A percentile compares a stretch with the other conserved stretches of the same genome.
Evolutionary conservation across 2,113 vertebrate species (phyloP).

Genomic region (Cichladusa arquata): DNA sequence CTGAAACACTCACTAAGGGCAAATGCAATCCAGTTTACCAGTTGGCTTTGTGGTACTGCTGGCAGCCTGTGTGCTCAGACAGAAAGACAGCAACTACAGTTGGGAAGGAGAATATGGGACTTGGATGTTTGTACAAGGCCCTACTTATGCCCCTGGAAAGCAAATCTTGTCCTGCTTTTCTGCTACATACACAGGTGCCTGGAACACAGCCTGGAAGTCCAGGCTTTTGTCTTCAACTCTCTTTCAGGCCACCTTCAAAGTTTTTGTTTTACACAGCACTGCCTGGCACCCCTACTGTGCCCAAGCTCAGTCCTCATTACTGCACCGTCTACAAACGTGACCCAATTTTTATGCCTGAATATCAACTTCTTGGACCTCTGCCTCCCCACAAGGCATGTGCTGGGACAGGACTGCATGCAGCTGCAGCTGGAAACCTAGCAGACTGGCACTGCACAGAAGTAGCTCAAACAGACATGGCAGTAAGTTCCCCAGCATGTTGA

Average conservation of each 20-base stretch:
- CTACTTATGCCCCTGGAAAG: not conserved
- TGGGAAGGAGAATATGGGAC: not conserved
- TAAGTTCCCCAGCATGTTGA: not conserved
- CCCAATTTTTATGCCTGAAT: constrained; percentile 29
- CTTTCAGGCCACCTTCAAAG: constrained; percentile 25
- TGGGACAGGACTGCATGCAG: not conserved
- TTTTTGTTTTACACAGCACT: constrained; percentile 24
- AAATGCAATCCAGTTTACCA: not conserved
- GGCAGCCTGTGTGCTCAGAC: not conserved
- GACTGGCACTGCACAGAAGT: not conserved
- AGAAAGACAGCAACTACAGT: not conserved
- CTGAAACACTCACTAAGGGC: not conserved
- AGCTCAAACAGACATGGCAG: not conserved
- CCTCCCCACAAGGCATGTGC: not conserved
- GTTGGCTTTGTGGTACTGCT: not conserved
- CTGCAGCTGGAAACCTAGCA: not conserved
- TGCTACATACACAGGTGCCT: constrained; percentile 2
- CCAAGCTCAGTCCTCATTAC: constrained; percentile 40
- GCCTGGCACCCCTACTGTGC: constrained; percentile 42
- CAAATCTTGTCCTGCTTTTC: constrained; percentile 10
- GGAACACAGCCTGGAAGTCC: constrained; percentile 10
- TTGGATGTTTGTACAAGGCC: not conserved
- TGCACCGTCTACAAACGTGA: not conserved
- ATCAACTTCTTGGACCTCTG: constrained; percentile 32
- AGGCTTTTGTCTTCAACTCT: constrained; percentile 9